Base-by-base conservation (phyloP, 2,113 vertebrate species). In the Ellobius talpinus region DNA sequence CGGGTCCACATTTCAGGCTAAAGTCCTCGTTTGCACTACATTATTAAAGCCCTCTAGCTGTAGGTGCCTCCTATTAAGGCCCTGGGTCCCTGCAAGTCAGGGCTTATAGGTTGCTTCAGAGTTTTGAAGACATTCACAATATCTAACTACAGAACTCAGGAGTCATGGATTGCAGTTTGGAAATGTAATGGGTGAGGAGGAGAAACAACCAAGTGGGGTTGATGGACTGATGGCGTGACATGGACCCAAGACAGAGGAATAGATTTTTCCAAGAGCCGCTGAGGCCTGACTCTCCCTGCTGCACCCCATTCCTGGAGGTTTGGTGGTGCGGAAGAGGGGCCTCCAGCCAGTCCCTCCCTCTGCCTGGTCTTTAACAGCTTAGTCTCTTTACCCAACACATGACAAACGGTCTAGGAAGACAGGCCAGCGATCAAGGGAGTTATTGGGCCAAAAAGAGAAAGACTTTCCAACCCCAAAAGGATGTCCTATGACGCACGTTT, bases 1-100 rank as follows among this genome's bases (percentile, higher is more conserved):
- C 33, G 81, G 61, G 93, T 50, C 96, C 84, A 52, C 88, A 81
- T 39, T n/a, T 70, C 36, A 85, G n/a, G 89, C 84, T 91, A 92
- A 45, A 36, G 16, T 65, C 39, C 73, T 90, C 61, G 68, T 96
- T 97, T 94, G 93, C 63, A 87, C 55, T 81, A 66, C 31, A 36
- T 97, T 97, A 90, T 61, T 95, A 94, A 97, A 88, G 95, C 79
- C 87, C 97, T 95, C 95, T 94, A 82, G 90, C 85, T 94, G 89
- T 74, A 85, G 74, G 93, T 94, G 81, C 55, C 86, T 74, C 92
- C 87, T 0, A 5, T 89, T 88, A 97, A 87, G 21, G 81, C 85
- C 76, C 76, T 89, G 95, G 94, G 74, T 74, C 11, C 0, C 1
- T 1, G 39, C 58, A 66, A 52, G 70, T 29, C 4, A 0, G 47